Base-by-base conservation (phyloP, 2,888 invertebrate species). In the Drosophila mettleri region DNA sequence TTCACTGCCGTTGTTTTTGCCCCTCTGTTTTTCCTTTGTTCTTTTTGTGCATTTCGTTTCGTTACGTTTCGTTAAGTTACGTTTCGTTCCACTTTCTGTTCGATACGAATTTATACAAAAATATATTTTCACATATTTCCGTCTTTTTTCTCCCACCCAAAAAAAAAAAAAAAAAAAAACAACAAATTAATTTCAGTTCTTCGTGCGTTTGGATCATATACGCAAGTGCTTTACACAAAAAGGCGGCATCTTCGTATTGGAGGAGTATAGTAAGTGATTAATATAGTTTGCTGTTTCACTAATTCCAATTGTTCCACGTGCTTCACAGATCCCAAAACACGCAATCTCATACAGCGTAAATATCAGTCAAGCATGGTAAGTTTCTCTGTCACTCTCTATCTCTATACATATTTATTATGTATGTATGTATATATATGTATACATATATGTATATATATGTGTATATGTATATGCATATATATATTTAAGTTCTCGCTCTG, bases 221-320 rank as follows among this genome's bases (percentile, higher is more conserved):
- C 96, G 98, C 93, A 99, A 99, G 94, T 99, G 99, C 94, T 99
- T 99, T 94, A 99, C 99, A 70, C 98, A 98, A 93, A 99, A 98
- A 93, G 99, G 99, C 92, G 98, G 98, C 93, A 97, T 99, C 93
- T 99, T 99, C 94, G 97, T 99, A 92, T 95, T 99, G 93, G 99
- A 99, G 94, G 99, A 99, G 95, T 99, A 97, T 94, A 99, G 99
- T 99, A 95, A 98, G 98, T 97, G 4, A 33, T n/a, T 3, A 0
- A n/a, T 16, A 8, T 38, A 9, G 29, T 22, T 7, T 12, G 12
- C 6, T 24, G 36, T 31, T 57, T 16, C 22, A 18, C 31, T 45
- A 22, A 27, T 12, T 27, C 24, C 14, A 29, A 8, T 29, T 5
- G 12, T 27, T 51, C 22, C 31, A 18, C 20, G 20, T 2, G 10